Conservation (phyloP, 2,113 vertebrate species). For the Rhabdomys dilectus region DNA sequence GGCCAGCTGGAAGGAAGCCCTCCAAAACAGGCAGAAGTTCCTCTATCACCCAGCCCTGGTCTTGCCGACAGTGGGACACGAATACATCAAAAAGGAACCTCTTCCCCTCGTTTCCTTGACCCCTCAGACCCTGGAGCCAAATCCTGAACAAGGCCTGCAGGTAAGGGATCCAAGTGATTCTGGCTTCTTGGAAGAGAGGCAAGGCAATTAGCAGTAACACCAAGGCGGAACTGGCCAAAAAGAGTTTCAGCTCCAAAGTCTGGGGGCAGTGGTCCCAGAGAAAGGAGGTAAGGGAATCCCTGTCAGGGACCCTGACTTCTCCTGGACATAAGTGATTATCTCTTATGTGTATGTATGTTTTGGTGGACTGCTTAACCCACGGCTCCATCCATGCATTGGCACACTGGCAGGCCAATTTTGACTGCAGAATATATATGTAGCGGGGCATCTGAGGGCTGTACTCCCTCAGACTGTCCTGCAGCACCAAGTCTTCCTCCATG, state of each 20-base stretch:
- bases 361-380: not conserved
- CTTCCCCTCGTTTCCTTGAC: not conserved
- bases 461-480: not conserved
- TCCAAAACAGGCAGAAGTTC: slow-evolving; percentile 59
- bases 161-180: slow-evolving; percentile 47
- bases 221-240: not conserved
- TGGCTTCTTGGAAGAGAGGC: slow-evolving; percentile 43
- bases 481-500: not conserved
- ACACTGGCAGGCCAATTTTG: slow-evolving; percentile 38
- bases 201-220: slow-evolving; percentile 30
- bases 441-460: slow-evolving; percentile 48
- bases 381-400: slow-evolving; percentile 48
- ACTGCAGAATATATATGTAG: not conserved
- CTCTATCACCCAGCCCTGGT: slow-evolving; percentile 39
- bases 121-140: slow-evolving; percentile 45
- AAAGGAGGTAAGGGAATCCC: slow-evolving; percentile 19
- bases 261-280: slow-evolving; percentile 47
- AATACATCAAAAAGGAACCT: slow-evolving; percentile 55
- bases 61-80: slow-evolving; percentile 56
- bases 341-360: not conserved
- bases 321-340: not conserved
- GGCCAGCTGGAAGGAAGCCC: not conserved
- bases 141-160: slow-evolving; percentile 39
- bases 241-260: slow-evolving; percentile 24
- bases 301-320: not conserved